phyloP scores from a whole-genome alignment of 2,888 invertebrate species.

The Invenusta paracnida region DNA sequence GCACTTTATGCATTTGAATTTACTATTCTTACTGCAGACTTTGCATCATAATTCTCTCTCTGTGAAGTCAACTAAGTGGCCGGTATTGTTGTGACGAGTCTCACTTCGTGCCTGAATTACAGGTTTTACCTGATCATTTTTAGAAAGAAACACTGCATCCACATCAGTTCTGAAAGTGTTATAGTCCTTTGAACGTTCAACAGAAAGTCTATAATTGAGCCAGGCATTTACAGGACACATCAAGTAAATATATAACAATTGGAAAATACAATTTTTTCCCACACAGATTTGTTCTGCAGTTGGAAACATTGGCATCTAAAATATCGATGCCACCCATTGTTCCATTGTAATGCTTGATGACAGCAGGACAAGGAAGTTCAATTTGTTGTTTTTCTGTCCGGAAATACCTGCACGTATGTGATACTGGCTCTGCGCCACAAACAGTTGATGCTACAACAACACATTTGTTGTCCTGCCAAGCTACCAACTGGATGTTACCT shows the following conservation, averaged over 20 bases:
- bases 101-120: background rate
- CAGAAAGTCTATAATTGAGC: background rate
- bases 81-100: background rate
- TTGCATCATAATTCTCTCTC: background rate
- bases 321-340: conserved; percentile 6
- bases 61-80: background rate
- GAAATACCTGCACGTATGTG: conserved; percentile 14
- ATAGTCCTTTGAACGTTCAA: background rate
- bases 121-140: background rate
- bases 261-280: background rate
- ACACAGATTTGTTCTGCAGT: background rate
- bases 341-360: background rate
- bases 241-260: conserved; percentile 5
- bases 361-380: background rate
- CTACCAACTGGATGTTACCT: background rate
- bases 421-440: background rate
- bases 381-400: background rate
- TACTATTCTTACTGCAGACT: background rate
- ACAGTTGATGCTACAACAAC: conserved; percentile 1
- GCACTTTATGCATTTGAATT: background rate
- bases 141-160: background rate
- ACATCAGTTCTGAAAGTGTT: conserved; percentile 18
- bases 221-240: conserved; percentile 20
- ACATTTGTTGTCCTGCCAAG: conserved; percentile 24
- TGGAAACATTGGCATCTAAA: background rate